Conservation (phyloP, 2,797 vertebrate species). For the Bradypodion pumilum region DNA sequence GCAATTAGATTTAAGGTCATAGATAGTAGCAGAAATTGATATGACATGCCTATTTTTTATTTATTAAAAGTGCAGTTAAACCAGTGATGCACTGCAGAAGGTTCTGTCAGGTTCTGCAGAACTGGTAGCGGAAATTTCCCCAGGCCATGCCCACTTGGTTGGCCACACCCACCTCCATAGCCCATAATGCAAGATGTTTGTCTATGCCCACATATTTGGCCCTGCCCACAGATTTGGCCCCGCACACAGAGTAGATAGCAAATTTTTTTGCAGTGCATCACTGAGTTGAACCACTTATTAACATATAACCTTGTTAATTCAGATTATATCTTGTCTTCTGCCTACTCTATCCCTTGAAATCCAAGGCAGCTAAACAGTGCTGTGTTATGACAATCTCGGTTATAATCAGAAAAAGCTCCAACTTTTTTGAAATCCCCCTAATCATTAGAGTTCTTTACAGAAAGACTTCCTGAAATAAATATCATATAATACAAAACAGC, state of each 20-base stretch:
- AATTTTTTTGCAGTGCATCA: too few species aligned
- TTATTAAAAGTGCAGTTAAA: neutral
- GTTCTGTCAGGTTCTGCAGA: too few species aligned
- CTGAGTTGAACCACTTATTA: neutral
- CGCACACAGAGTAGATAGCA: too few species aligned
- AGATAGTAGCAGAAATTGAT: neutral
- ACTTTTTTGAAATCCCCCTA: neutral
- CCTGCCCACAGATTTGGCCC: too few species aligned
- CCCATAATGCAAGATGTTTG: too few species aligned
- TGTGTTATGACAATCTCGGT: neutral
- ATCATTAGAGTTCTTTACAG: neutral
- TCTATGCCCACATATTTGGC: too few species aligned
- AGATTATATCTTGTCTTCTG: neutral
- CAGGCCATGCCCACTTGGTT: too few species aligned
- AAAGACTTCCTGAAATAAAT: neutral
- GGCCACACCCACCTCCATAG: too few species aligned
- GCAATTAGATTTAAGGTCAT: too few species aligned
- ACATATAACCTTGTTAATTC: neutral
- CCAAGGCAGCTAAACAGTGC: neutral
- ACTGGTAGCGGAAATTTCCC: too few species aligned
- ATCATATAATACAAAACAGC: rapidly evolving
- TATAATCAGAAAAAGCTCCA: neutral
- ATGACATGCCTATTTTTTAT: neutral
- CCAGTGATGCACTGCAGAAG: too few species aligned
- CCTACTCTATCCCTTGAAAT: neutral